Evolutionary conservation across 2,888 invertebrate species (phyloP), one percentile per base, ranked within the genome.

Genomic region (Empis livida): DNA sequence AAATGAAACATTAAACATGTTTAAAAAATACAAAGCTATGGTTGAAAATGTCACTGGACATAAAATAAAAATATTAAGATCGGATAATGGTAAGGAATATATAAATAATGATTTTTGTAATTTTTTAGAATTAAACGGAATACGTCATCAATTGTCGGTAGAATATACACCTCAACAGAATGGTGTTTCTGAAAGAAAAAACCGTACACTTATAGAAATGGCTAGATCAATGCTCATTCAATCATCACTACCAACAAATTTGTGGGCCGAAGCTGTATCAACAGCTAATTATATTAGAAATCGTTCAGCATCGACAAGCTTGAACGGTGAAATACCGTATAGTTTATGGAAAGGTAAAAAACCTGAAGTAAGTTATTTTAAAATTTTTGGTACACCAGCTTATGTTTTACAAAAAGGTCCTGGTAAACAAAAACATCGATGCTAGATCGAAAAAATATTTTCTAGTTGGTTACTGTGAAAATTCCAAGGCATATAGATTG

Each of bases 261-360:
- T 55, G 23, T 60, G 59, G 56, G 56, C 54, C 27, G 59, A 59
- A 47, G 59, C 59, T 10, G 50, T 56, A 1, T 46, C 42, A 14
- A 55, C 55, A 10, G 58, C 59, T 9, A 20, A 20, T 10, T 45
- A 44, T 32, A 37, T 48, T n/a, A 17, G 42, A 10, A 45, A 48
- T 45, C n/a, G 42, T 11, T 48, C 16, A 5, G 15, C 44, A 16
- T 16, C 45, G 10, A 41, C 17, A 6, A 14, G 15, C 11, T 10
- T 39, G 15, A 37, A 27, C 16, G 13, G 20, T 13, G 11, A 5
- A 15, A 44, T 37, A 8, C 38, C 44, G 23, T 44, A 30, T 17
- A 31, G 42, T 16, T 11, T 42, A 13, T 48, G 44, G 35, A 42
- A 15, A 10, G 27, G 16, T 16, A n/a, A 5, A 11, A 42, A 35